Percentiles rank a stretch among this genome's conserved stretches.
Conservation (phyloP, 2,797 vertebrate species). For the Microhierax caerulescens region DNA sequence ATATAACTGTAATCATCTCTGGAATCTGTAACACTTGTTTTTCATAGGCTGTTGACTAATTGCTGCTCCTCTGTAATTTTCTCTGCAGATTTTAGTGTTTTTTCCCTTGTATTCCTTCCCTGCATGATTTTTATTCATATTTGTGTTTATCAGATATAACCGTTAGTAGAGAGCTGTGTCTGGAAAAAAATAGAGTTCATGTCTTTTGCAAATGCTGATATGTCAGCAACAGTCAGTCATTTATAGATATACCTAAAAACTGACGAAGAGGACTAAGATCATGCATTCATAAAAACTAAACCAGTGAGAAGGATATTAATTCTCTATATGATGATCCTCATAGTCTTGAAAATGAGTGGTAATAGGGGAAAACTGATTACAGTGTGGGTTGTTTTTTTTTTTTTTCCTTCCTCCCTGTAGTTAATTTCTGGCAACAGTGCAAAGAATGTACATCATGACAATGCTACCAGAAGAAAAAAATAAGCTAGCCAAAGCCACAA, state of each 20-base stretch:
- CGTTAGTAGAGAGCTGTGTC: neutral
- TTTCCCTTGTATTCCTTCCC: neutral
- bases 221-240: neutral
- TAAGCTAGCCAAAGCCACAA: neutral
- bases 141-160: conserved; percentile 39
- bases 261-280: neutral
- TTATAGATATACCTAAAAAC: neutral
- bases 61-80: neutral
- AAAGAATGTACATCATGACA: neutral
- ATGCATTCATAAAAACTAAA: neutral
- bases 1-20: conserved; percentile 2
- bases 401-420: neutral
- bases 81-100: neutral
- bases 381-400: too few species aligned
- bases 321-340: neutral
- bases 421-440: neutral
- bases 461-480: neutral
- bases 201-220: neutral
- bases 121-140: conserved; percentile 12
- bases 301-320: neutral
- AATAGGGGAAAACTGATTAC: neutral
- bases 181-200: neutral
- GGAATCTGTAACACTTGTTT: conserved; percentile 33
- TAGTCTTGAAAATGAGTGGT: neutral
- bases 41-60: conserved; percentile 27